These are phyloP conservation scores for Brachionus rotundiformis DNA, from an alignment of 1,140 invertebrate genomes.

Conservation along the genomic window DNA sequence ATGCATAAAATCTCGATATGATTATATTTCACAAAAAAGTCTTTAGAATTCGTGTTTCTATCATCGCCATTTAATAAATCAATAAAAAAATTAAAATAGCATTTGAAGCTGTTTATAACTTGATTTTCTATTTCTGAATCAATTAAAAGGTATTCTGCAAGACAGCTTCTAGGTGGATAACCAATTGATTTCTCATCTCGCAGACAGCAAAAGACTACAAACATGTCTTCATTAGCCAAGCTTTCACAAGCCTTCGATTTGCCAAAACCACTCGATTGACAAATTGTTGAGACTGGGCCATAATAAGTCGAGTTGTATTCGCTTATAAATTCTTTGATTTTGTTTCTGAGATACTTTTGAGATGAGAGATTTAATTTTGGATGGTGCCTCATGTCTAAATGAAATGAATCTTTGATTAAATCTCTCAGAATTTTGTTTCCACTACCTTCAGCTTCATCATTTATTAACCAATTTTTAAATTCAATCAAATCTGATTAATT, in stretches of 20 bases:
- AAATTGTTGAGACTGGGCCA: neutral
- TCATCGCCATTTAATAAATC: constrained; percentile 1
- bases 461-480: neutral
- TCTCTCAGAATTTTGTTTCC: neutral
- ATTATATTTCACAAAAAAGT: constrained; percentile 2
- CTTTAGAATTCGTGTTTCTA: neutral
- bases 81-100: constrained; percentile 14
- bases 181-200: neutral
- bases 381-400: neutral
- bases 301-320: neutral
- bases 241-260: constrained; percentile 20
- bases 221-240: neutral
- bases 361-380: neutral
- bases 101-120: constrained; percentile 1
- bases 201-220: constrained; percentile 9
- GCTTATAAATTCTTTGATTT: constrained; percentile 8
- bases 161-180: constrained; percentile 10
- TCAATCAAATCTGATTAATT: neutral
- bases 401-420: neutral
- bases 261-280: constrained; percentile 13
- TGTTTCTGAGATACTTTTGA: neutral
- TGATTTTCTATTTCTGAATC: neutral
- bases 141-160: neutral
- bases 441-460: neutral
- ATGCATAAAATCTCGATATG: too few species aligned